phyloP scores from a whole-genome alignment of 2,888 invertebrate genomes.

The Leptothorax acervorum region DNA sequence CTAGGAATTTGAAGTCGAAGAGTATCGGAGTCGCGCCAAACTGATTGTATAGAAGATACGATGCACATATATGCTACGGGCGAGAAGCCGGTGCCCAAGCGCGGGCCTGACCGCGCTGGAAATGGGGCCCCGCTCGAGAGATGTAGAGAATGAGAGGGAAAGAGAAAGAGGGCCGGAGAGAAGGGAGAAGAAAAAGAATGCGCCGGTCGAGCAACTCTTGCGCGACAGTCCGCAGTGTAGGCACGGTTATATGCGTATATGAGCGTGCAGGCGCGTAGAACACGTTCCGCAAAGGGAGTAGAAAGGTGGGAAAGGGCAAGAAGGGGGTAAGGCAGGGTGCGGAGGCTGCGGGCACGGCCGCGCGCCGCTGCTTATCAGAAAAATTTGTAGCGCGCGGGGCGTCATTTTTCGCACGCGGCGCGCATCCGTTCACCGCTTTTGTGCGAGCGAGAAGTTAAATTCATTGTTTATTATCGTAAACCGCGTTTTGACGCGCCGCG shows the following conservation, averaged over 20 bases:
- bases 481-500: background rate
- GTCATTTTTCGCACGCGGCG: conserved; percentile 52
- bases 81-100: background rate
- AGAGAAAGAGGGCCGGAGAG: conserved; percentile 24
- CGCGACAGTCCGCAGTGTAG: conserved; percentile 73
- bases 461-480: conserved; percentile 30
- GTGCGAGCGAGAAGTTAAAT: conserved; percentile 45
- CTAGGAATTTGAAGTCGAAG: conserved; percentile 28
- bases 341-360: conserved; percentile 15
- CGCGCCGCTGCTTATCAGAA: conserved; percentile 70
- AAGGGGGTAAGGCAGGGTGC: background rate
- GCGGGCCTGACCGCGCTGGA: conserved; percentile 29
- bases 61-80: conserved; percentile 25
- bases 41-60: conserved; percentile 24
- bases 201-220: conserved; percentile 79
- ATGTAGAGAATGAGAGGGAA: conserved; percentile 2
- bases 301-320: conserved; percentile 18
- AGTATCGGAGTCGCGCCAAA: conserved; percentile 21
- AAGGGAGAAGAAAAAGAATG: conserved; percentile 66
- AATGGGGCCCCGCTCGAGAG: conserved; percentile 36
- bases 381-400: conserved; percentile 65
- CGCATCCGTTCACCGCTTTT: conserved; percentile 40
- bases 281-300: conserved; percentile 68
- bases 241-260: conserved; percentile 66
- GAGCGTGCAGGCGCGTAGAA: conserved; percentile 74